Conservation (phyloP, 2,888 invertebrate species). For the Rhogogaster chlorosoma region DNA sequence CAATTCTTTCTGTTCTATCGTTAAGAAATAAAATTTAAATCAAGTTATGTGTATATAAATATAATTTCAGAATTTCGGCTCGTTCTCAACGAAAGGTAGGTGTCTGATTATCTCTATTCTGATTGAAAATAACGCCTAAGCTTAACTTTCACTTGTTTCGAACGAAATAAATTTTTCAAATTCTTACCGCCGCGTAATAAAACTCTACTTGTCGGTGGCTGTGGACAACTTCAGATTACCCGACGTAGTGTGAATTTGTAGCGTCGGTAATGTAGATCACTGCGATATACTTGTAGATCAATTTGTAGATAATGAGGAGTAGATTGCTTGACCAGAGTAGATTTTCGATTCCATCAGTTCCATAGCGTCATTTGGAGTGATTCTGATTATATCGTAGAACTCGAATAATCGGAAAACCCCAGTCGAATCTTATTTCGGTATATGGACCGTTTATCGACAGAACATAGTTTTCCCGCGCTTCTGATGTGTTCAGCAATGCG, state of each 20-base stretch:
- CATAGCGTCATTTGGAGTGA: not conserved
- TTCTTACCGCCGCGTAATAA: not conserved
- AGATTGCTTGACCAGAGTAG: not conserved
- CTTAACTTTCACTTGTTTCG: not conserved
- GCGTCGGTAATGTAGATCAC: not conserved
- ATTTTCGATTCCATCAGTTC: not conserved
- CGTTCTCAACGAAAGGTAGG: not conserved
- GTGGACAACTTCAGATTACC: not conserved
- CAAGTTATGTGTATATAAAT: not conserved
- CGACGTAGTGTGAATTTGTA: not conserved
- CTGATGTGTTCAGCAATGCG: not conserved
- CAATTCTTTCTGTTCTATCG: not conserved
- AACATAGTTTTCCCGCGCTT: not conserved
- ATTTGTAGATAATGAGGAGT: not conserved
- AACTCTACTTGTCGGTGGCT: not conserved
- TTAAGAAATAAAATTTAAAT: not conserved
- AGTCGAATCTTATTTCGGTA: not conserved
- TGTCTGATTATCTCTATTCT: not conserved
- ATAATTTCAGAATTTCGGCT: not conserved
- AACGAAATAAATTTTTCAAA: not conserved
- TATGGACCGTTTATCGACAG: not conserved
- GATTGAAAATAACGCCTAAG: no score
- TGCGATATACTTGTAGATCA: not conserved
- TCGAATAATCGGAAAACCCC: not conserved
- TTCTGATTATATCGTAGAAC: not conserved